Evolutionary conservation across 1,140 invertebrate species (phyloP).

Genomic region (Armadillidium nasatum): DNA sequence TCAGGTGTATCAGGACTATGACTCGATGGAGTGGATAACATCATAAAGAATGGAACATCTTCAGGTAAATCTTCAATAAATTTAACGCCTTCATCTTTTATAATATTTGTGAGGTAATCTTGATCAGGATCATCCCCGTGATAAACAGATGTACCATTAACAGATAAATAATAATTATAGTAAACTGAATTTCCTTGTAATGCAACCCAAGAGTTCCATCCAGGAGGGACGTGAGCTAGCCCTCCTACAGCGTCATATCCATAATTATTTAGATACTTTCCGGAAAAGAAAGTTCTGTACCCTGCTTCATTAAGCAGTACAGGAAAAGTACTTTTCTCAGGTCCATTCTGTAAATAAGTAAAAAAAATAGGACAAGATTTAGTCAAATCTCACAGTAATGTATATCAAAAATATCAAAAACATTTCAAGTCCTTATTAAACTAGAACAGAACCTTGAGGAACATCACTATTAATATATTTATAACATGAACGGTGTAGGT

Average conservation of each 20-base stretch:
- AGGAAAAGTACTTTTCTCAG: slow-evolving; percentile 64
- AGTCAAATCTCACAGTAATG: too few species aligned
- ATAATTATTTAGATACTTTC: slow-evolving; percentile 81
- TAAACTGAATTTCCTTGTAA: slow-evolving; percentile 77
- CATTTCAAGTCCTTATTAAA: not conserved
- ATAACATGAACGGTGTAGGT: too few species aligned
- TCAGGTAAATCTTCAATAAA: slow-evolving; percentile 54
- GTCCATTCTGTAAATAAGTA: slow-evolving; percentile 39
- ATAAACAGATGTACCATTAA: slow-evolving; percentile 63
- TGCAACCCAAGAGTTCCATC: slow-evolving; percentile 75
- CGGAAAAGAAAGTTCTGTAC: slow-evolving; percentile 74
- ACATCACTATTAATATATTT: too few species aligned
- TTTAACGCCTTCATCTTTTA: slow-evolving; percentile 61
- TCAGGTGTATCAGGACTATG: slow-evolving; percentile 78
- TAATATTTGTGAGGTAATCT: slow-evolving; percentile 77
- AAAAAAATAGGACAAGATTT: too few species aligned
- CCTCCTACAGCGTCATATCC: slow-evolving; percentile 54
- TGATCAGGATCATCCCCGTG: slow-evolving; percentile 55
- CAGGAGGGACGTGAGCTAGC: slow-evolving; percentile 65
- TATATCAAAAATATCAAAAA: too few species aligned
- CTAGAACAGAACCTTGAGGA: too few species aligned
- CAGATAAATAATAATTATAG: slow-evolving; percentile 76
- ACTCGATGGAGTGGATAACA: slow-evolving; percentile 74
- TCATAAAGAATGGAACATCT: slow-evolving; percentile 63
- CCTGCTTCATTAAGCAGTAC: slow-evolving; percentile 58